A percentile compares a stretch with the other conserved stretches of the same genome.
Evolutionary conservation across 2,113 vertebrate species (phyloP).

Genomic region (Heterocephalus glaber): DNA sequence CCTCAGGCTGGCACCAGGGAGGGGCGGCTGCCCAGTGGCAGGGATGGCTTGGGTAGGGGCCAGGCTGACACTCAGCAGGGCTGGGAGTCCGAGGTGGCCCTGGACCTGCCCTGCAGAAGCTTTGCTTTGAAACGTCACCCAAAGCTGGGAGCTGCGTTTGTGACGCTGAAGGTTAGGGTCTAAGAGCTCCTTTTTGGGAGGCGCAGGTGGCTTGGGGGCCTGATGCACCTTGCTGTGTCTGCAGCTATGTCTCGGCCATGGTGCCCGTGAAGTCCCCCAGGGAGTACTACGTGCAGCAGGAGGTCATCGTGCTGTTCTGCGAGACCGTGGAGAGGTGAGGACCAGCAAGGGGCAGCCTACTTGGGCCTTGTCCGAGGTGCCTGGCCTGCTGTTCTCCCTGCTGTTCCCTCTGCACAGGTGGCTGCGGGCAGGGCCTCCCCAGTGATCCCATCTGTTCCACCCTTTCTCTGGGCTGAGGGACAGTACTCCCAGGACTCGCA

Average conservation of each 20-base stretch:
- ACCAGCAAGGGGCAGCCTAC: fast-evolving
- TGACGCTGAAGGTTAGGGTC: background rate
- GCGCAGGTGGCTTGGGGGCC: fast-evolving
- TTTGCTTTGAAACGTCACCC: fast-evolving
- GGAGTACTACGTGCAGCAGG: constrained; percentile 98
- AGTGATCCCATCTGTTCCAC: too few relatives aligned
- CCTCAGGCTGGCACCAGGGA: background rate
- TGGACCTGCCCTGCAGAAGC: background rate
- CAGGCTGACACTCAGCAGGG: background rate
- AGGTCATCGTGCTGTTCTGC: constrained; percentile 98
- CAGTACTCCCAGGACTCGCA: fast-evolving
- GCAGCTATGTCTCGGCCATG: constrained; percentile 98
- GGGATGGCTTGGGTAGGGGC: fast-evolving
- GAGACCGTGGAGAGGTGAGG: constrained; percentile 97
- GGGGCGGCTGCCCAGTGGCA: fast-evolving
- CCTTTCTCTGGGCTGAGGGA: background rate
- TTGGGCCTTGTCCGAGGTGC: fast-evolving
- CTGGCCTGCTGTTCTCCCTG: fast-evolving
- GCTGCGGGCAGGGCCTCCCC: background rate
- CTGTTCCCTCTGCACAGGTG: fast-evolving
- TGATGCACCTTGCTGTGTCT: background rate
- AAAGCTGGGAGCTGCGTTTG: fast-evolving
- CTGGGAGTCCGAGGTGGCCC: fast-evolving
- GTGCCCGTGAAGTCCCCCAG: constrained; percentile 98
- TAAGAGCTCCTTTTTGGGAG: too few relatives aligned